Evolutionary conservation across 2,888 invertebrate genomes (phyloP), one percentile per base, ranked within the genome.

Genomic region (Limnephilus marmoratus): DNA sequence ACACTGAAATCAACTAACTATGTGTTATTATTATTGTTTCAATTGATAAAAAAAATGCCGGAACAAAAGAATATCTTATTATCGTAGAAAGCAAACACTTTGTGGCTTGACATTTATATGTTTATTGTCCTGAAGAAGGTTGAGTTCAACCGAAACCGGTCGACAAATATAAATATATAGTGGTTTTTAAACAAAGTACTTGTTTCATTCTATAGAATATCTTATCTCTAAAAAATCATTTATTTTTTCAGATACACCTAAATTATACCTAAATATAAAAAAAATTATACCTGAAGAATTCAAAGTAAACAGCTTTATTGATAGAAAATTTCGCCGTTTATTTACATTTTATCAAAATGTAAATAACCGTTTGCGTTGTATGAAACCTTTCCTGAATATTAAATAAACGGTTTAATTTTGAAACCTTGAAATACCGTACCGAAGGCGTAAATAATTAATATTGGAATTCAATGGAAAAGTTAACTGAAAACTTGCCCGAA

Each of bases 361-460:
- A 87, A 68, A 87, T 87, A 87, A 53, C 68, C 5, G 87, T 87
- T 29, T 87, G 34, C 53, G 34, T 87, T 86, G 29, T 45, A 49
- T 31, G 11, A 68, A 87, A 31, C 87, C 87, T 68, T 87, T 53
- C 29, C 53, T 9, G 68, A 87, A 87, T 87, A 87, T 37, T 87
- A 34, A 68, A 87, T 87, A 68, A 87, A 29, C 34, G 15, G 68
- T 87, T 86, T 31, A 68, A 34, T 34, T 68, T 68, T 53, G 34
- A 24, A 29, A 29, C 90, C 81, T 90, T 81, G 81, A 29, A 90
- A 45, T 45, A 45, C 45, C 45, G 45, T 90, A 41, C 90, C n/a
- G 15, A n/a, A n/a, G 24, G 12, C 90, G 34, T 90, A 90, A 81
- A 90, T 90, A 90, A 90, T 90, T 90, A 90, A 90, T 90, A 41